Base-by-base conservation (phyloP, 2,113 vertebrate genomes). In the Solenodon paradoxus region DNA sequence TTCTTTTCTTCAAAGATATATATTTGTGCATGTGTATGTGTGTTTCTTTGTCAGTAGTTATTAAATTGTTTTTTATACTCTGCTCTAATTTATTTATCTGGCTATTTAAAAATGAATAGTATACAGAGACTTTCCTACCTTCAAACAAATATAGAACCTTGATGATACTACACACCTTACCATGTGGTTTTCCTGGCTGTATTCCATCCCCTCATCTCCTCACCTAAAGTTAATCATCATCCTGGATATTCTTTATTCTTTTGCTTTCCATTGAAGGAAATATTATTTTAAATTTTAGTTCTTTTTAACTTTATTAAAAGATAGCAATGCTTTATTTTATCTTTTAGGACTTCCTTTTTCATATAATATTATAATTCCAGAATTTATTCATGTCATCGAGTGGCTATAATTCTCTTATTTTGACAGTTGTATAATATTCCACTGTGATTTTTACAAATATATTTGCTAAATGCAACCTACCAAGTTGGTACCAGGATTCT, bases 261-360 rank as follows among this genome's bases (percentile, higher is more conserved):
- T 88, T 88, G 30, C 9, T 90, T 92, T 85, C 59, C 20, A 71
- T 79, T 20, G 42, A 57, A 74, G 20, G 42, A 88, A 95, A 40
- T 15, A 47, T 42, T 86, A 49, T 59, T 82, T 92, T 80, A 69
- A 30, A 71, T 69, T 93, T 64, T 81, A 88, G 26, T 81, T 95
- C 32, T 69, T 93, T 82, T 84, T 92, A 13, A 92, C 5, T 78
- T 96, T 78, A 20, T 93, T 75, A 64, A 82, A 79, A 92, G 8
- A 64, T 80, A 90, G 24, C 66, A 30, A 55, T 85, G 26, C 51
- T 92, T 0, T 82, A 42, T 83, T 1, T 77, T 91, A 78, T 79
- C 13, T 79, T 90, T 91, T 84, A 90, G 77, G 47, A 55, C 26
- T 91, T 88, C n/a, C n/a, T 82, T 94, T 64, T 75, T 53, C 22